These are phyloP conservation scores for Hipparchia semele DNA, from an alignment of 2,888 invertebrate species.

Conservation along the genomic window DNA sequence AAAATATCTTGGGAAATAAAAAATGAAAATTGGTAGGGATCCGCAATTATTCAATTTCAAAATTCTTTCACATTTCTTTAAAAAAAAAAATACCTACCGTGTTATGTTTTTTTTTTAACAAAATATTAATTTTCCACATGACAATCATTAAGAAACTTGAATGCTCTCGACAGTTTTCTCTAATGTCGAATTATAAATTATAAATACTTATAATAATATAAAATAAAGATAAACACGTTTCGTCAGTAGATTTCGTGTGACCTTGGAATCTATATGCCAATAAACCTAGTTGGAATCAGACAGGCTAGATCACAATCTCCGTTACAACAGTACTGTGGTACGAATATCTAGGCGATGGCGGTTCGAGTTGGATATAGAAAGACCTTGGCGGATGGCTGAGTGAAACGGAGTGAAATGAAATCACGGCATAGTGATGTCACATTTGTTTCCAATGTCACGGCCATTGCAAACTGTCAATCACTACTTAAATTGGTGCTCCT, in stretches of 20 bases:
- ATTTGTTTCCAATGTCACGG: conserved; percentile 49
- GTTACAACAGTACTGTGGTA: conserved; percentile 39
- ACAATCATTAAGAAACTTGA: not conserved
- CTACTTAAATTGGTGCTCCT: not conserved
- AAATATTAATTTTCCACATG: not conserved
- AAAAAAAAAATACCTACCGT: too few species aligned
- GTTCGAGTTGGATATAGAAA: conserved; percentile 40
- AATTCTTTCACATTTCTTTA: not conserved
- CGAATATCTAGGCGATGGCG: conserved; percentile 37
- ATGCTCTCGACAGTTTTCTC: not conserved
- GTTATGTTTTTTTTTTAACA: too few species aligned
- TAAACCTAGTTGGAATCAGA: conserved; percentile 39
- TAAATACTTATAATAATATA: too few species aligned
- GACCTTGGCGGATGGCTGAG: conserved; percentile 43
- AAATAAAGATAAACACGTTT: conserved; percentile 17
- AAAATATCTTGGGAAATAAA: not conserved
- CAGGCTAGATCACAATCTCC: conserved; percentile 39
- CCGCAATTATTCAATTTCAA: too few species aligned
- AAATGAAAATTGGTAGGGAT: not conserved
- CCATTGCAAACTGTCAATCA: conserved; percentile 20
- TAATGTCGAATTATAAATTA: not conserved
- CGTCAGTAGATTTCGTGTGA: conserved; percentile 34
- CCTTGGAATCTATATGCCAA: conserved; percentile 41
- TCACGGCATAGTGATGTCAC: conserved; percentile 48
- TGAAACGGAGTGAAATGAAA: conserved; percentile 44